Evolutionary conservation across 2,113 vertebrate genomes (phyloP).

Genomic region (Osmerus eperlanus): DNA sequence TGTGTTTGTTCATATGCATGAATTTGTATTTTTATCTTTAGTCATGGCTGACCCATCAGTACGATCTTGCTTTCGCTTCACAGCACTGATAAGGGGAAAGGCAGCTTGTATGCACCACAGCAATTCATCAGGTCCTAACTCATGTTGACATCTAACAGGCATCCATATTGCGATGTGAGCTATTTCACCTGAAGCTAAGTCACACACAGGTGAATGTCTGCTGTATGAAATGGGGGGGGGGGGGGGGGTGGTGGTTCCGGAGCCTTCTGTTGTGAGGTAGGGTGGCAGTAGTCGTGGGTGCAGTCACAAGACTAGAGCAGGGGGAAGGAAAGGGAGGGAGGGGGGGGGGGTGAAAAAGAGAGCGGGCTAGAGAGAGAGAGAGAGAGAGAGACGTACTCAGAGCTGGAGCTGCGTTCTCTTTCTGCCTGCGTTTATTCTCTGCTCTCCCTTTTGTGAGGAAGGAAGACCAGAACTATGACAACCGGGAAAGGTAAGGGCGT

Average conservation of each 20-base stretch:
- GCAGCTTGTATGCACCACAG: background rate
- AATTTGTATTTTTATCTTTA: background rate
- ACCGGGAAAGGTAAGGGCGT: slow-evolving; percentile 82
- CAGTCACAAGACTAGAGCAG: slow-evolving; percentile 48
- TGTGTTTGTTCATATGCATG: background rate
- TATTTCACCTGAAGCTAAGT: background rate
- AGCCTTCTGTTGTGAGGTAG: slow-evolving; percentile 74
- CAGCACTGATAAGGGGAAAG: too few species aligned
- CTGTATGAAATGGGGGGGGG: background rate
- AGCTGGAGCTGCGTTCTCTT: background rate
- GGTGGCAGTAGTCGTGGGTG: slow-evolving; percentile 55
- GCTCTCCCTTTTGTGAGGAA: slow-evolving; percentile 38
- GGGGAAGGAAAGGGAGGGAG: slow-evolving; percentile 43
- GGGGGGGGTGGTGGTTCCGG: slow-evolving; percentile 1
- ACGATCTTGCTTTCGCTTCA: too few species aligned
- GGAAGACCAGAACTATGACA: slow-evolving; percentile 71
- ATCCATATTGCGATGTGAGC: background rate
- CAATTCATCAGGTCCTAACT: too few species aligned
- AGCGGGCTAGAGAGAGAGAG: slow-evolving; percentile 18
- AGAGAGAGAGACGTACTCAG: slow-evolving; percentile 31
- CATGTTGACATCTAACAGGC: background rate
- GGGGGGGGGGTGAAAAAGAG: slow-evolving; percentile 17
- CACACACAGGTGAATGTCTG: background rate
- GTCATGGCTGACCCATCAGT: background rate
- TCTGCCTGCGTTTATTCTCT: slow-evolving; percentile 10